These are phyloP conservation scores for Dryadula phaetusa DNA, from an alignment of 2,888 invertebrate genomes.

Conservation along the genomic window DNA sequence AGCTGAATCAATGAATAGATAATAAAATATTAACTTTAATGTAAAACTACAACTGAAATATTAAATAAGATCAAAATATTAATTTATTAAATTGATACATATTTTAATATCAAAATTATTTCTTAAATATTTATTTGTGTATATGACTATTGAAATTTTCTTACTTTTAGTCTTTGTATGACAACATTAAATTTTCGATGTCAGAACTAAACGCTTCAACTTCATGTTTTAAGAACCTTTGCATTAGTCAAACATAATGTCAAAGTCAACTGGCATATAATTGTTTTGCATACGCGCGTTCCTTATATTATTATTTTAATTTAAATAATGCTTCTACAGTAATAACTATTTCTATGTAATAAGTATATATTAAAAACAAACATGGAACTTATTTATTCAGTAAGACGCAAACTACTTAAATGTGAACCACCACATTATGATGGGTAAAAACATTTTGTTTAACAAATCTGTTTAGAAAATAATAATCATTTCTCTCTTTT, in stretches of 20 bases:
- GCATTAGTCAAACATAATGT: background rate
- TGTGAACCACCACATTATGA: constrained; percentile 79
- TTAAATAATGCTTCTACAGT: background rate
- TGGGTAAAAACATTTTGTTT: constrained; percentile 57
- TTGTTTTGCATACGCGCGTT: background rate
- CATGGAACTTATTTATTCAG: constrained; percentile 83
- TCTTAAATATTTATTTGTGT: too few species aligned
- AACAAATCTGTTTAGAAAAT: background rate
- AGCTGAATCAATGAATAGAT: too few species aligned
- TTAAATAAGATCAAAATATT: too few species aligned
- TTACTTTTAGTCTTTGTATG: background rate
- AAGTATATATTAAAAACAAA: constrained; percentile 25
- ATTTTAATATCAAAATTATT: too few species aligned
- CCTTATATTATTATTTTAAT: background rate
- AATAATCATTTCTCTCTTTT: too few species aligned
- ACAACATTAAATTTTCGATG: background rate
- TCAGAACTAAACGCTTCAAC: background rate
- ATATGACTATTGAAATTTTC: too few species aligned
- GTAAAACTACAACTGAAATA: too few species aligned
- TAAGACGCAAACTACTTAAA: constrained; percentile 80
- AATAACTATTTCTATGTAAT: background rate
- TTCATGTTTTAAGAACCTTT: too few species aligned
- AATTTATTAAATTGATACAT: too few species aligned
- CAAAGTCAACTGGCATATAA: constrained; percentile 5
- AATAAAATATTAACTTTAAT: too few species aligned